Evolutionary conservation across 1,140 invertebrate genomes (phyloP).

Genomic region (Adoxophyes honmai): DNA sequence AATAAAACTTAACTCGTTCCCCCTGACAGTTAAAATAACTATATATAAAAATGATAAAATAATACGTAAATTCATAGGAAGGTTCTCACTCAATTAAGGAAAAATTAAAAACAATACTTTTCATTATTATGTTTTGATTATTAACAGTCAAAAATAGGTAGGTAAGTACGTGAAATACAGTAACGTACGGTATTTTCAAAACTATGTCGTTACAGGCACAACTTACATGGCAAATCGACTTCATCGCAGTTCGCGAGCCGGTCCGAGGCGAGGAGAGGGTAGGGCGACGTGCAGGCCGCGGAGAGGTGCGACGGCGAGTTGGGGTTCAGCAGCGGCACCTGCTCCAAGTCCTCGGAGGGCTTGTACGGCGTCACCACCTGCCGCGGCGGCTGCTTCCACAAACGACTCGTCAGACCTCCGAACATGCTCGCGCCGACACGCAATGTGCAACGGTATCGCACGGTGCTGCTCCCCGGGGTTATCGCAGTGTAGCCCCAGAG

Average conservation of each 20-base stretch:
- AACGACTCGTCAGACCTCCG: conserved; percentile 5
- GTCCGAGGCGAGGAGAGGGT: conserved; percentile 37
- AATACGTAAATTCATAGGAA: too few relatives aligned
- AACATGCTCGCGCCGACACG: not conserved
- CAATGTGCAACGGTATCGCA: not conserved
- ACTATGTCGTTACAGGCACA: not conserved
- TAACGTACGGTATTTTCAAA: too few relatives aligned
- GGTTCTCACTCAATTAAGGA: too few relatives aligned
- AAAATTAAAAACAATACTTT: too few relatives aligned
- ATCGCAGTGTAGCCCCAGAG: not conserved
- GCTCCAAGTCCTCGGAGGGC: conserved; percentile 87
- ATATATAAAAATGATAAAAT: too few relatives aligned
- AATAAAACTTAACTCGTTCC: too few relatives aligned
- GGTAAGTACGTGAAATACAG: too few relatives aligned
- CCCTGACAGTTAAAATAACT: too few relatives aligned
- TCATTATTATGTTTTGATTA: too few relatives aligned
- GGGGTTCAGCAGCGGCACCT: conserved; percentile 75
- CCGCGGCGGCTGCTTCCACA: conserved; percentile 77
- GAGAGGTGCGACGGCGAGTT: conserved; percentile 77
- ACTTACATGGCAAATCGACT: conserved; percentile 47
- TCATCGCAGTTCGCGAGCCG: conserved; percentile 31
- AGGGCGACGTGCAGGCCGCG: conserved; percentile 50
- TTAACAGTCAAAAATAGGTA: too few relatives aligned
- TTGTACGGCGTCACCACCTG: conserved; percentile 93
- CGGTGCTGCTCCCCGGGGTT: not conserved